phyloP scores from a whole-genome alignment of 2,797 vertebrate species.

The Malacoctenus gilli region DNA sequence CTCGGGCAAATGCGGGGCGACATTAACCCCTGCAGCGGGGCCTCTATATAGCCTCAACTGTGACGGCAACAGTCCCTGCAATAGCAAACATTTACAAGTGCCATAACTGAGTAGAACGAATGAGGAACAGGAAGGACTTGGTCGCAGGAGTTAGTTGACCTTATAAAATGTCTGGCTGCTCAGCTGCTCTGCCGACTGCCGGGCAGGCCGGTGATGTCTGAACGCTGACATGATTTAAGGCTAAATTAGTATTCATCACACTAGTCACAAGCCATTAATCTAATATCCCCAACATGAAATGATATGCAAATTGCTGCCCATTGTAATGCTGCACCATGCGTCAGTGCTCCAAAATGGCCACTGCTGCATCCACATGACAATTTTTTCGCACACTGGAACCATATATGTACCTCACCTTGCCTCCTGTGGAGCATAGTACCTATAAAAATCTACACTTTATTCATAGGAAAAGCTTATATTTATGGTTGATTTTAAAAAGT shows the following conservation, averaged over 20 bases:
- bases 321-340: slow-evolving; percentile 73
- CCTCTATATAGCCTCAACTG: slow-evolving; percentile 58
- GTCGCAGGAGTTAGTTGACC: slow-evolving; percentile 70
- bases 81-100: slow-evolving; percentile 72
- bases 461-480: neutral
- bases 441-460: too few relatives aligned
- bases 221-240: slow-evolving; percentile 73
- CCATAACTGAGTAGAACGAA: slow-evolving; percentile 56
- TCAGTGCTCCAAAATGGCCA: slow-evolving; percentile 74
- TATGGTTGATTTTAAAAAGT: neutral
- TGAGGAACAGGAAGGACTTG: slow-evolving; percentile 39
- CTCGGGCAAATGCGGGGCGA: slow-evolving; percentile 54
- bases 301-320: slow-evolving; percentile 79
- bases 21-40: slow-evolving; percentile 63
- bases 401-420: neutral
- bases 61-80: slow-evolving; percentile 65
- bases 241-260: slow-evolving; percentile 81
- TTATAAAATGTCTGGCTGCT: slow-evolving; percentile 75
- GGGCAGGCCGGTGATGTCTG: slow-evolving; percentile 64
- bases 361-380: slow-evolving; percentile 57
- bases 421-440: too few relatives aligned
- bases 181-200: slow-evolving; percentile 65
- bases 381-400: slow-evolving; percentile 45
- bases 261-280: slow-evolving; percentile 81
- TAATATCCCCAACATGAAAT: slow-evolving; percentile 81